Base-by-base conservation (phyloP, 2,797 vertebrate species). In the Bradypodion ventrale region DNA sequence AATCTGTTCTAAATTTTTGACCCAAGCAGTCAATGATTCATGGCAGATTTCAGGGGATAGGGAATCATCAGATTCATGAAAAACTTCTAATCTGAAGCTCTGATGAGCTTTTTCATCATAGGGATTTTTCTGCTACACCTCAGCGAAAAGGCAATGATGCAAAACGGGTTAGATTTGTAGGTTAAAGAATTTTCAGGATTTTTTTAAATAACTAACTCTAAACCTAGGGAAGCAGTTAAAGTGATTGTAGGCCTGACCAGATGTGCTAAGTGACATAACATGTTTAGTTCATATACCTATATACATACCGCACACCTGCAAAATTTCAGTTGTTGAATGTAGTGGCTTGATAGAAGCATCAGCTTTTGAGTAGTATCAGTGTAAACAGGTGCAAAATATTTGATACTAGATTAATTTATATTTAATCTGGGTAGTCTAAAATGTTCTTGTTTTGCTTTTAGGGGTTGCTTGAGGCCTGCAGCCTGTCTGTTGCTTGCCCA, bases 21-120 rank as follows among this genome's bases (percentile, higher is more conserved):
- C 52, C 40, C 84, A 76, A 81, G 72, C 63, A 81, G 78, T 81
- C 84, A 80, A 59, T 85, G 73, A 77, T 85, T 85, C 46, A 75
- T 85, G 46, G 70, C 46, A 74, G 60, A 85, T 75, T 74, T 80
- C 60, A 40, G 70, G 83, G 63, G 37, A 66, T 80, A 72, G 70
- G 46, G 80, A 80, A 75, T 75, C 60, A 66, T 77, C 82, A 66
- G 72, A 80, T 85, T 85, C 37, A 40, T 27, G 83, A 80, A 83
- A 44, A 66, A 80, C 83, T 66, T 75, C 70, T 74, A 80, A 56
- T 66, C 73, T 77, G 73, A 82, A 82, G 78, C 73, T 85, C 65
- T 85, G 63, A 62, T 75, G 78, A 85, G 78, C 63, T 82, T 77
- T 85, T 70, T 60, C 63, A 85, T 32, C 42, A 52, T 63, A 82